Conservation (phyloP, 2,888 invertebrate species). For the Spialia ferax region DNA sequence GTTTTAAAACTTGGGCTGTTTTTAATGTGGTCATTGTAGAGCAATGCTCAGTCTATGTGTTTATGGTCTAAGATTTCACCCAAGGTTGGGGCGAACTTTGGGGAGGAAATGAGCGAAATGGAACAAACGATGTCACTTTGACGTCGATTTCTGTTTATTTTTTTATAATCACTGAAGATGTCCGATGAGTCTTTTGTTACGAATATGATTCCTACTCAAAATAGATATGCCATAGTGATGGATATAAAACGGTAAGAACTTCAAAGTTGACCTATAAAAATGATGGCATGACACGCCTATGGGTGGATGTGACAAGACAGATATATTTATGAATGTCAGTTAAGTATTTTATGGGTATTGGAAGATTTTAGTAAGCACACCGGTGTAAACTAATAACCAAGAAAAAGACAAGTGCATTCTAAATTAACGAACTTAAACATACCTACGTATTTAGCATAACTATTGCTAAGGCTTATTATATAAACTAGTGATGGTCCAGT, state of each 20-base stretch:
- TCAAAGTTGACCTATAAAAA: not conserved
- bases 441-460: too few relatives aligned
- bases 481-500: too few relatives aligned
- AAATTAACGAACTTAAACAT: too few relatives aligned
- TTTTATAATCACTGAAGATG: slow-evolving; percentile 55
- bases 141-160: slow-evolving; percentile 59
- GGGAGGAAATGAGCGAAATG: slow-evolving; percentile 61
- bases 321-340: slow-evolving; percentile 1
- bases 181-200: slow-evolving; percentile 50
- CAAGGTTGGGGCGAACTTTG: slow-evolving; percentile 49
- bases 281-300: not conserved
- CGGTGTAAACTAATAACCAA: too few relatives aligned
- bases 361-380: not conserved
- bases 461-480: too few relatives aligned
- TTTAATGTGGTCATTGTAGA: too few relatives aligned
- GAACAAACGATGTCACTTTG: slow-evolving; percentile 63
- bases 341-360: too few relatives aligned
- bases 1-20: too few relatives aligned
- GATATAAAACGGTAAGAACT: not conserved
- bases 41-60: too few relatives aligned
- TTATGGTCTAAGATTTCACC: not conserved
- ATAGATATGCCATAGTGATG: not conserved
- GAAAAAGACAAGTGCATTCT: too few relatives aligned
- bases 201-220: slow-evolving; percentile 11
- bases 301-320: not conserved